Evolutionary conservation across 92 coral and sea anemone species (phyloP).

Genomic region (Epizoanthus illoricatus): DNA sequence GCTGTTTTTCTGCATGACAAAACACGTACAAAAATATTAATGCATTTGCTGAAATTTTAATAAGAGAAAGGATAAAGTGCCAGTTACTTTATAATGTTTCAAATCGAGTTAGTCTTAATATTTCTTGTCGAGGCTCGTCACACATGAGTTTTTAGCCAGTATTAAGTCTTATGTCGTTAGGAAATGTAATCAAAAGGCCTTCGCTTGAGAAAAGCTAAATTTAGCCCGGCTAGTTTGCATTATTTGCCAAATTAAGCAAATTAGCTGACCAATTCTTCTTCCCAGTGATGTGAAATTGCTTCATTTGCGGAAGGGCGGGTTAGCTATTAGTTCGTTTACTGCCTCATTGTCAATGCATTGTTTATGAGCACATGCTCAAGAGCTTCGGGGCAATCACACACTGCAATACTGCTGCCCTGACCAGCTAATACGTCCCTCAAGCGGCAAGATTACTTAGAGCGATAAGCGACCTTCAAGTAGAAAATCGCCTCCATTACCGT

Average conservation of each 20-base stretch:
- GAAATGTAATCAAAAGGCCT: neutral
- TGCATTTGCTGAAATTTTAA: too few species aligned
- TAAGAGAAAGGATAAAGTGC: too few species aligned
- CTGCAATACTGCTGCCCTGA: neutral
- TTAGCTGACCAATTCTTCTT: constrained; percentile 18
- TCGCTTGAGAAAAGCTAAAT: neutral
- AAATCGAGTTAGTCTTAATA: too few species aligned
- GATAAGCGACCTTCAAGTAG: constrained; percentile 13
- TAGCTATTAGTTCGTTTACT: constrained; percentile 39
- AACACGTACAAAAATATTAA: too few species aligned
- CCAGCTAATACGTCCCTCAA: neutral
- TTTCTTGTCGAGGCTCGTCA: neutral
- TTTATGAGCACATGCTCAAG: constrained; percentile 40
- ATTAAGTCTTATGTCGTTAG: neutral
- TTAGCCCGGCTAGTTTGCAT: constrained; percentile 1
- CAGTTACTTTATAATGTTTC: too few species aligned
- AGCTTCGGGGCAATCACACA: constrained; percentile 36
- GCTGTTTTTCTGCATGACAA: too few species aligned
- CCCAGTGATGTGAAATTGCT: constrained; percentile 16
- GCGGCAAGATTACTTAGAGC: constrained; percentile 20
- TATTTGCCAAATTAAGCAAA: constrained; percentile 35
- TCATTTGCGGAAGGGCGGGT: constrained; percentile 45
- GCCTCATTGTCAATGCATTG: constrained; percentile 34
- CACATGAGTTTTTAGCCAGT: neutral
- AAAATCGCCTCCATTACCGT: constrained; percentile 35